These are phyloP conservation scores for Helicoverpa armigera DNA, from an alignment of 1,140 invertebrate species.

Conservation along the genomic window DNA sequence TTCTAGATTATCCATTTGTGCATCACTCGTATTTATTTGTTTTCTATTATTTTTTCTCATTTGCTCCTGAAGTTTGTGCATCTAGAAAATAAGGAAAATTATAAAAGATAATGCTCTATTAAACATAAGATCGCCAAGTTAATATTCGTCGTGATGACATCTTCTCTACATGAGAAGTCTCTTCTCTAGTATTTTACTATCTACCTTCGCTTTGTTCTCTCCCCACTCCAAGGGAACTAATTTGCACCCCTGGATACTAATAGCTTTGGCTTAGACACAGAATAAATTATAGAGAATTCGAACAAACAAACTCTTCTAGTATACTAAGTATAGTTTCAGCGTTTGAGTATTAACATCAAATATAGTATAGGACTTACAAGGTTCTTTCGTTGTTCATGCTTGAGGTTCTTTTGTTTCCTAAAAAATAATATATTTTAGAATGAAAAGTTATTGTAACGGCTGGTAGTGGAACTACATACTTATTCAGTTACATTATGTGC, in stretches of 20 bases:
- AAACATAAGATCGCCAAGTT: neutral
- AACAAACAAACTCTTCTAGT: no score
- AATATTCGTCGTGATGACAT: neutral
- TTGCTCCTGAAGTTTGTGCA: constrained; percentile 56
- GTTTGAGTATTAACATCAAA: no score
- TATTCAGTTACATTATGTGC: no score
- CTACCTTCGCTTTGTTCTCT: no score
- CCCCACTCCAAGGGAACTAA: no score
- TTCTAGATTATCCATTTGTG: neutral
- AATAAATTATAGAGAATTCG: no score
- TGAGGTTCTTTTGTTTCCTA: constrained; percentile 28
- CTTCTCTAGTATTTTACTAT: no score
- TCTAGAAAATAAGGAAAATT: constrained; percentile 51
- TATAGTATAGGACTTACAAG: constrained; percentile 52
- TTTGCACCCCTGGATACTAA: no score
- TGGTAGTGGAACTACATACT: no score
- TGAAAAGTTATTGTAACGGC: neutral
- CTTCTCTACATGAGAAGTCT: neutral
- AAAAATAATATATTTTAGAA: neutral
- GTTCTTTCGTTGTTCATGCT: constrained; percentile 38
- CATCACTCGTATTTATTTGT: constrained; percentile 32
- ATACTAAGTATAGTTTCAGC: no score
- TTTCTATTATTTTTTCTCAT: constrained; percentile 58
- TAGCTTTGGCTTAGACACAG: no score
- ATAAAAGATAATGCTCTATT: neutral